Percentiles rank a stretch among this genome's conserved stretches.
Conservation (phyloP, 2,797 vertebrate genomes). For the Megaceryle alcyon region DNA sequence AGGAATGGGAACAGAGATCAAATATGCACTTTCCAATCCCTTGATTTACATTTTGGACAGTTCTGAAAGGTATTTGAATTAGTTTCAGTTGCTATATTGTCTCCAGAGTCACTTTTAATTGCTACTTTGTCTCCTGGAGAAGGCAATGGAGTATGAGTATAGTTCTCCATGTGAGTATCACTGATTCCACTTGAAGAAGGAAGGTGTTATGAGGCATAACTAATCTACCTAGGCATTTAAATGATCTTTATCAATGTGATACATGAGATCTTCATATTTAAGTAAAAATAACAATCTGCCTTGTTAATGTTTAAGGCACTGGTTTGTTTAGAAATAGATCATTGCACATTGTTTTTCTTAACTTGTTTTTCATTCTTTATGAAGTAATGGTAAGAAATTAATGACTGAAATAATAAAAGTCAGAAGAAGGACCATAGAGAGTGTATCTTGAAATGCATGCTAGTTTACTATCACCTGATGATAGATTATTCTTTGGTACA, state of each 20-base stretch:
- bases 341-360: not conserved
- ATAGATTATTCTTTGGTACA: not conserved
- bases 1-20: not conserved
- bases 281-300: not conserved
- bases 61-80: not conserved
- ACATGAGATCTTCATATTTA: not conserved
- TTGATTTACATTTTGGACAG: not conserved
- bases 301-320: not conserved
- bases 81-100: not conserved
- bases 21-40: not conserved
- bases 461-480: not conserved
- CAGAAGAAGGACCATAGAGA: not conserved
- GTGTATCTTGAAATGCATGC: not conserved
- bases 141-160: not conserved
- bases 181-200: not conserved
- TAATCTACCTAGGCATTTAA: not conserved
- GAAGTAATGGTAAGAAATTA: not conserved
- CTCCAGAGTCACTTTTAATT: not conserved
- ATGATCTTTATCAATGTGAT: not conserved
- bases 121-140: not conserved
- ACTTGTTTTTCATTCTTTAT: not conserved
- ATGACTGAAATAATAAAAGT: not conserved
- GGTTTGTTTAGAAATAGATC: not conserved
- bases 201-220: not conserved
- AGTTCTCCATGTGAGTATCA: not conserved